Base-by-base conservation (phyloP, 2,797 vertebrate genomes). In the Serranus cabrilla region DNA sequence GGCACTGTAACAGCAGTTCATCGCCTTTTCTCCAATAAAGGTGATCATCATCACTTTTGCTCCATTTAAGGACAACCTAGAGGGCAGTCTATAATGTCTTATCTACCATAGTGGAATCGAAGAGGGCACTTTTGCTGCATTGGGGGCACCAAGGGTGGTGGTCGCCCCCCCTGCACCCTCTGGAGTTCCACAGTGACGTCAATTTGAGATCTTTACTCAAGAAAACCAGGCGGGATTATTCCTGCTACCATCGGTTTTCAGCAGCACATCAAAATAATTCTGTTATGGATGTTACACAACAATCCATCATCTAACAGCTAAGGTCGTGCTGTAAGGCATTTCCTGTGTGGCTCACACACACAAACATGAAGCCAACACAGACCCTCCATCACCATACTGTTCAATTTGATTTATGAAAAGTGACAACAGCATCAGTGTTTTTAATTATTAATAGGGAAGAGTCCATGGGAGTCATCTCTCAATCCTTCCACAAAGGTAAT, bases 361-460 rank as follows among this genome's bases (percentile, higher is more conserved):
- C 50, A 68, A 49, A 76, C 70, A 63, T 20, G 37, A 47, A 66
- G 61, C 34, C 34, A 34, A 67, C 66, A 52, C 27, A 54, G 31
- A 34, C 61, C 70, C 77, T 60, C 61, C 68, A 46, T 78, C 83
- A 27, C 71, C 66, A 34, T 7, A 62, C 81, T 70, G 83, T 78
- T 87, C 85, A 88, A 80, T 76, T 21, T 89, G 93, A 95, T 94
- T 94, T 90, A 95, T 94, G 89, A 81, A 87, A 93, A 90, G 81
- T 93, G 94, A 94, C 94, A 94, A 88, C 79, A 84, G 87, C 93
- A 91, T 94, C 90, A 87, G 90, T 92, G 90, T 90, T 94, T 94
- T 95, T 94, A 94, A 95, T 95, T 95, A 95, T 94, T 91, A 92
- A 92, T 84, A 81, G 78, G 60, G 71, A 84, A 39, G 87, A 90